phyloP scores from a whole-genome alignment of 2,113 vertebrate species.

The Ceratotherium simum region DNA sequence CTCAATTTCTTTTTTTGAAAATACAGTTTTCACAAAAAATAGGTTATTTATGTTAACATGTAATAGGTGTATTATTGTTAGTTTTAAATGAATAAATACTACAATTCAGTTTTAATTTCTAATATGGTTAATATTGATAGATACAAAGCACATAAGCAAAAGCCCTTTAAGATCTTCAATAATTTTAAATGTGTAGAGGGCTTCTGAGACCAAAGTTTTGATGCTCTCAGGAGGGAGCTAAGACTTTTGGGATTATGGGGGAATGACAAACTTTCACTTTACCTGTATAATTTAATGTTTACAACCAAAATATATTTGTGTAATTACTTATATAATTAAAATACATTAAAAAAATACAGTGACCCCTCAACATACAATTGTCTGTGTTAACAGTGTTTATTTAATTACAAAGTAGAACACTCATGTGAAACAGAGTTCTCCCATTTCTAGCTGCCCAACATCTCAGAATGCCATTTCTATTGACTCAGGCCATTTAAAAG shows the following conservation, averaged over 20 bases:
- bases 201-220: neutral
- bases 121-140: neutral
- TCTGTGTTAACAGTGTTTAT: neutral
- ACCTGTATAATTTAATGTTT: neutral
- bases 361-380: neutral
- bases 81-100: constrained; percentile 4
- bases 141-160: neutral
- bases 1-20: neutral
- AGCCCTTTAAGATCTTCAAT: neutral
- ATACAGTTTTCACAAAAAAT: neutral
- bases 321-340: neutral
- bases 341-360: neutral
- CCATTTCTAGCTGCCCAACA: neutral
- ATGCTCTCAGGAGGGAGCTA: neutral
- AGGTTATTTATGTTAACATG: neutral
- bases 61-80: neutral
- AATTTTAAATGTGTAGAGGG: neutral
- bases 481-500: neutral
- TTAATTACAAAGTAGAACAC: constrained; percentile 12
- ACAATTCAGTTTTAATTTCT: constrained; percentile 39
- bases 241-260: neutral
- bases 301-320: neutral
- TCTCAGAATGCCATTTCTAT: neutral
- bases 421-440: neutral
- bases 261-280: neutral